These are phyloP conservation scores for Erynnis tages DNA, from an alignment of 2,888 invertebrate genomes.

Conservation along the genomic window DNA sequence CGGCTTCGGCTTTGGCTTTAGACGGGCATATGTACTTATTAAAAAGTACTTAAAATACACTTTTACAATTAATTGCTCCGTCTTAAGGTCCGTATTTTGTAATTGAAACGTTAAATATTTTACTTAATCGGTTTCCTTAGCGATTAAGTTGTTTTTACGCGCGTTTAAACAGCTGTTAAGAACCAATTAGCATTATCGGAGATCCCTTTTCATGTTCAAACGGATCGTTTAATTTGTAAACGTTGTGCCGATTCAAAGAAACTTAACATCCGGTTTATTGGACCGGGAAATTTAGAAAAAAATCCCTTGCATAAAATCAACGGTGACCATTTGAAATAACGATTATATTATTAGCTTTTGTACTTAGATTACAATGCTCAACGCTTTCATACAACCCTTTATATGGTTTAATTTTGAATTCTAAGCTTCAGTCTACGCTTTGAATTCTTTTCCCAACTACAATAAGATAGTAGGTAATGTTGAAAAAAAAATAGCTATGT, in stretches of 20 bases:
- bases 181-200: conserved; percentile 59
- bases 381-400: too few species aligned
- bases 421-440: too few species aligned
- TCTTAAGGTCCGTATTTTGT: conserved; percentile 30
- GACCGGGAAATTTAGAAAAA: conserved; percentile 15
- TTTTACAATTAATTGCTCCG: conserved; percentile 4
- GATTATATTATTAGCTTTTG: conserved; percentile 12
- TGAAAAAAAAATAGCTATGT: too few species aligned
- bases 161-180: conserved; percentile 54
- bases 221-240: conserved; percentile 37
- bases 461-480: too few species aligned
- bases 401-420: too few species aligned
- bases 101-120: conserved; percentile 46
- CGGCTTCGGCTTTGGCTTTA: too few species aligned
- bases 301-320: conserved; percentile 14
- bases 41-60: background rate
- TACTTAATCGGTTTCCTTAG: conserved; percentile 42
- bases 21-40: too few species aligned
- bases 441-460: too few species aligned
- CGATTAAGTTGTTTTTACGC: conserved; percentile 54
- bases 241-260: conserved; percentile 12
- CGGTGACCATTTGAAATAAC: conserved; percentile 18
- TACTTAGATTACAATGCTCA: background rate
- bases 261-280: conserved; percentile 11
- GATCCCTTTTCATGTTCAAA: conserved; percentile 52